Base-by-base conservation (phyloP, 1,140 invertebrate species). In the Probaryconus sp. region DNA sequence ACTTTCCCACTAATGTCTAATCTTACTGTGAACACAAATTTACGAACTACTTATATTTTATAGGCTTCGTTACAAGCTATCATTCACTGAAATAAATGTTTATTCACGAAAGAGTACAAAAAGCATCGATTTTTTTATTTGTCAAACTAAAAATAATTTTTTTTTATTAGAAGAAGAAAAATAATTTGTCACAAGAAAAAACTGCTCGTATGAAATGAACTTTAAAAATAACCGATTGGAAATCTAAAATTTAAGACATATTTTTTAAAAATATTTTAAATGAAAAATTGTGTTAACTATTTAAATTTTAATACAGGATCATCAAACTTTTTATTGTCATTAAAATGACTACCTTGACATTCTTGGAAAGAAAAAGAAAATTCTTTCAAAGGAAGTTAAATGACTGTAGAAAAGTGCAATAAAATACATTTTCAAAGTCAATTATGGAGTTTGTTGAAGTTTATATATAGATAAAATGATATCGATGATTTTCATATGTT, bases 31-130 rank as follows among this genome's bases (percentile, higher is more conserved):
- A 43, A 58, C 20, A 51, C 60, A 72, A 72, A 64, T 65, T 72
- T 60, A 72, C 64, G 45, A 65, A 72, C 60, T 51, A 72, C 69
- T 72, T 65, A 24, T 43, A 60, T 60, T 72, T 71, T 72, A 65
- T 72, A 60, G 60, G 47, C 69, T 53, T 60, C 60, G 56, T 63
- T 35, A 5, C 58, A 17, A 28, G 5, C 20, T 13, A 42, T 51
- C 51, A 31, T 53, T 71, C 37, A 58, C 56, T 38, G 37, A 64
- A 64, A 37, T 56, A 35, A 43, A 47, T 42, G 64, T 37, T 26
- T 20, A 26, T 28, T 64, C 10, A 13, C 18, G 28, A 3, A 5
- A 38, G 7, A n/a, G n/a, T n/a, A n/a, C n/a, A n/a, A n/a, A n/a
- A n/a, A n/a, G n/a, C n/a, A n/a, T n/a, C n/a, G n/a, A n/a, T 7